Conservation (phyloP, 2,797 vertebrate genomes). For the Orientallactaga sibirica region DNA sequence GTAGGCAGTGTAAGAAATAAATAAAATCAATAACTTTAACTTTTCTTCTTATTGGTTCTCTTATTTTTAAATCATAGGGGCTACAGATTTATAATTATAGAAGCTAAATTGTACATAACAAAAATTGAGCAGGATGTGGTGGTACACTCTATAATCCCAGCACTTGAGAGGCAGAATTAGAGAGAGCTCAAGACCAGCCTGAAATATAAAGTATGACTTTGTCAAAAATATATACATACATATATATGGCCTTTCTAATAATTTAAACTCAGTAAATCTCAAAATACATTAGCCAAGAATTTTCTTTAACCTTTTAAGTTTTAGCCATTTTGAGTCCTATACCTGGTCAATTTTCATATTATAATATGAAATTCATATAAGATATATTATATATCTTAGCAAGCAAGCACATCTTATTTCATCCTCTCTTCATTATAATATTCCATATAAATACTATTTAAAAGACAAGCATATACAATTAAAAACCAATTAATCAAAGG, state of each 20-base stretch:
- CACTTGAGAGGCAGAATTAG: neutral
- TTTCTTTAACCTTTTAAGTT: constrained; percentile 55
- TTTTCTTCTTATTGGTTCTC: constrained; percentile 50
- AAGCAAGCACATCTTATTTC: constrained; percentile 54
- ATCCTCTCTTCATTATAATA: constrained; percentile 44
- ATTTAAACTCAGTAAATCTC: constrained; percentile 43
- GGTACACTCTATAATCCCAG: neutral
- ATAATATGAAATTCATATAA: neutral
- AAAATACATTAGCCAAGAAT: constrained; percentile 57
- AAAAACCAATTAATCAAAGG: neutral
- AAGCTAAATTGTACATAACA: constrained; percentile 56
- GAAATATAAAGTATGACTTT: neutral
- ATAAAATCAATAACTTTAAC: constrained; percentile 62
- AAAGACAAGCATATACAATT: constrained; percentile 49
- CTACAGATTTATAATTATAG: constrained; percentile 9
- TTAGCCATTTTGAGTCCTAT: constrained; percentile 52
- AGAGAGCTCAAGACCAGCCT: neutral
- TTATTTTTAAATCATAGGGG: constrained; percentile 62
- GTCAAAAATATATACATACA: neutral
- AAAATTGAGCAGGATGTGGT: constrained; percentile 24
- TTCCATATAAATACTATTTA: constrained; percentile 43
- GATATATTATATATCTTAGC: constrained; percentile 41
- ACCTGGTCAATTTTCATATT: constrained; percentile 59
- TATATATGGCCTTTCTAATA: constrained; percentile 43
- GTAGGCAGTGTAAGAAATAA: constrained; percentile 66